Percentiles rank a stretch among this genome's conserved stretches.
These are phyloP conservation scores for Pachyuromys duprasi DNA, from an alignment of 2,797 vertebrate genomes.

Conservation along the genomic window DNA sequence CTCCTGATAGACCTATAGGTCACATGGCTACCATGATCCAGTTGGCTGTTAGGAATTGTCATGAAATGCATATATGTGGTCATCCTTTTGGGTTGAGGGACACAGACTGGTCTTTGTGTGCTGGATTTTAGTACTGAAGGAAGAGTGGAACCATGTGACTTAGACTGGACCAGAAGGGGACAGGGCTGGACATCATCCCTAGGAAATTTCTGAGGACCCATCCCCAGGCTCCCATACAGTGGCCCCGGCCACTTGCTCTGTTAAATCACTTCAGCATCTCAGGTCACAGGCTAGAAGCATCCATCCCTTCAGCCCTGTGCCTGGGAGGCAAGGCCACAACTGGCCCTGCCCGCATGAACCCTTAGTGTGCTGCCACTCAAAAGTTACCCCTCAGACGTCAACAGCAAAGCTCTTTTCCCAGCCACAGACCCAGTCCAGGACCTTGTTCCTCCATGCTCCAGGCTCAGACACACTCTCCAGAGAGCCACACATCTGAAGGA, in stretches of 20 bases:
- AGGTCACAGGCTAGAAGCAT: neutral
- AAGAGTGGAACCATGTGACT: neutral
- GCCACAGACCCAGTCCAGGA: neutral
- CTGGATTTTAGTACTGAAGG: neutral
- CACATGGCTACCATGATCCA: neutral
- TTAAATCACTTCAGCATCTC: neutral
- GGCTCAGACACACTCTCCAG: neutral
- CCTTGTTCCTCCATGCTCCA: neutral
- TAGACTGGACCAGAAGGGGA: neutral
- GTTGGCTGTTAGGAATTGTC: neutral
- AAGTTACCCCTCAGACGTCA: rapidly evolving
- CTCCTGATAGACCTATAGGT: neutral
- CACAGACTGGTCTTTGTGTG: neutral
- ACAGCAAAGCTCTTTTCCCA: neutral
- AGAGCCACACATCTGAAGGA: neutral
- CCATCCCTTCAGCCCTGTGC: neutral
- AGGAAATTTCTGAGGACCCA: neutral
- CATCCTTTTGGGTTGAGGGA: neutral
- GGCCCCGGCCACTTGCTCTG: neutral
- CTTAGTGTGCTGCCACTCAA: neutral
- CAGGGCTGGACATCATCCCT: neutral
- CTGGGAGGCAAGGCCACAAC: neutral
- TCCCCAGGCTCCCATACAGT: neutral
- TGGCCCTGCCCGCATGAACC: neutral
- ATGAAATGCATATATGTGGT: neutral